Percentiles rank a stretch among this genome's conserved stretches.
These are phyloP conservation scores for Peromyscus nudipes DNA, from an alignment of 2,797 vertebrate genomes.

Conservation along the genomic window DNA sequence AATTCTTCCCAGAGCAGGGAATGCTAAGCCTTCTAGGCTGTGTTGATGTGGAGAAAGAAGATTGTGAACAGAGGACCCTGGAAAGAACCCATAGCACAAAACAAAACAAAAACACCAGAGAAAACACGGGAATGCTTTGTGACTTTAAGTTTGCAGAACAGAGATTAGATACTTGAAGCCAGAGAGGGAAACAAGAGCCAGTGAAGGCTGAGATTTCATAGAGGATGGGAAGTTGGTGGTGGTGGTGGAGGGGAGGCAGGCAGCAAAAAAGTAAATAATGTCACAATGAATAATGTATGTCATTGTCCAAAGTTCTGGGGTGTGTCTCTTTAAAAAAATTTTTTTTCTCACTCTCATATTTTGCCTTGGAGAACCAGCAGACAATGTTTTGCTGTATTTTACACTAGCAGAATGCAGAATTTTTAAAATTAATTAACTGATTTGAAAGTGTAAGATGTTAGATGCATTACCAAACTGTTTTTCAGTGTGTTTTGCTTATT, in stretches of 20 bases:
- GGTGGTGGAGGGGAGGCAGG: too few relatives aligned
- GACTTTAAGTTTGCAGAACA: constrained; percentile 48
- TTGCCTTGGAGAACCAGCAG: constrained; percentile 46
- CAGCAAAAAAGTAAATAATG: not conserved
- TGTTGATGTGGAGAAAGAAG: not conserved
- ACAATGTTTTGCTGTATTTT: constrained; percentile 19
- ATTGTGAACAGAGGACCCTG: constrained; percentile 4
- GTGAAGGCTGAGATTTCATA: not conserved
- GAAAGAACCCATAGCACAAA: constrained; percentile 53
- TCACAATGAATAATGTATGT: not conserved
- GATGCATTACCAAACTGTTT: constrained; percentile 35
- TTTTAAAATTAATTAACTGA: constrained; percentile 44
- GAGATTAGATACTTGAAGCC: constrained; percentile 35
- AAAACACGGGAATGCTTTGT: not conserved
- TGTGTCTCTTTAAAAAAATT: not conserved
- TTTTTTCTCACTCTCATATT: not conserved
- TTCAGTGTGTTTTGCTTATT: constrained; percentile 56
- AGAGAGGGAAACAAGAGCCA: not conserved
- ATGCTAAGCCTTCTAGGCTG: not conserved
- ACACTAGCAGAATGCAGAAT: not conserved
- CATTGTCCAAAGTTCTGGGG: not conserved
- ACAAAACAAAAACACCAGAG: constrained; percentile 38
- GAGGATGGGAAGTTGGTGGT: too few relatives aligned
- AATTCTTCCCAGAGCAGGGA: not conserved
- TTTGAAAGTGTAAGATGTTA: constrained; percentile 3